Conservation (phyloP, 2,888 invertebrate species). For the Caenorhabditis zanzibari region DNA sequence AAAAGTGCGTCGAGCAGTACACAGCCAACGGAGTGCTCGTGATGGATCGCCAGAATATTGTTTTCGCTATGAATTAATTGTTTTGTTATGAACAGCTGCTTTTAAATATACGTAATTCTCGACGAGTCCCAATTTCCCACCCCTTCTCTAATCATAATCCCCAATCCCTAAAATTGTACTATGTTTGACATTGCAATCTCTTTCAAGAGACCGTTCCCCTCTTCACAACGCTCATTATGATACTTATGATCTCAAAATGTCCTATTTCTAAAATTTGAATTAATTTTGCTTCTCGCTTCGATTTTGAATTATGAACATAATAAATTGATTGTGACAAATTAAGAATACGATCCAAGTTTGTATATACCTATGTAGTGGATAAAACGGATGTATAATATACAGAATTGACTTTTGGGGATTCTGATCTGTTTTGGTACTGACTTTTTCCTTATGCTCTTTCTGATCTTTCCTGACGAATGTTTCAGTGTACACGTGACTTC, state of each 20-base stretch:
- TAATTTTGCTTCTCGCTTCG: too few relatives aligned
- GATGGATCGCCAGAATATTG: conserved; percentile 73
- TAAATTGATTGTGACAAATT: conserved; percentile 41
- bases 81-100: neutral
- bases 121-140: neutral
- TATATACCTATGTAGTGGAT: too few relatives aligned
- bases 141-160: neutral
- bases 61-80: conserved; percentile 73
- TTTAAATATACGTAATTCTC: neutral
- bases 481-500: too few relatives aligned
- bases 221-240: neutral
- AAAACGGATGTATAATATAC: too few relatives aligned
- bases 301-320: conserved; percentile 32
- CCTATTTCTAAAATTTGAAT: too few relatives aligned
- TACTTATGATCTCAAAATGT: conserved; percentile 45
- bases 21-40: conserved; percentile 73
- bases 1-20: conserved; percentile 74
- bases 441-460: too few relatives aligned
- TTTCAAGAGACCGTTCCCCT: neutral
- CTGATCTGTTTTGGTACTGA: too few relatives aligned
- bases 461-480: too few relatives aligned
- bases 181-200: conserved; percentile 33
- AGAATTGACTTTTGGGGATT: too few relatives aligned
- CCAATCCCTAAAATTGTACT: conserved; percentile 41
- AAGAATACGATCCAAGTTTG: neutral